Base-by-base conservation (phyloP, 2,113 vertebrate genomes). In the Narcine bancroftii region DNA sequence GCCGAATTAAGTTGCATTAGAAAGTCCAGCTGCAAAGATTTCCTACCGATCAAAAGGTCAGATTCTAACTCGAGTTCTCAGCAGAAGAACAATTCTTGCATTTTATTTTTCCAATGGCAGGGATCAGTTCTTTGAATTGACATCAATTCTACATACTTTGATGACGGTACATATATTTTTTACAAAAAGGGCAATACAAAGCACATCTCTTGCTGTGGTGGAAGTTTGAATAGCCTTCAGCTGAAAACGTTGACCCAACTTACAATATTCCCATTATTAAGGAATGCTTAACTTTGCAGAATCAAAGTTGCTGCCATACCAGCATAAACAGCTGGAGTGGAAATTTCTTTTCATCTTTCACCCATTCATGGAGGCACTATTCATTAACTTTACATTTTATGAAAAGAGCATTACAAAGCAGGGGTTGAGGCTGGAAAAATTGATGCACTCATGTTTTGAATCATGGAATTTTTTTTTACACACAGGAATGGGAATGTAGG, bases 241-340 rank as follows among this genome's bases (percentile, higher is more conserved):
- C 81, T 85, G 50, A 85, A 60, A 85, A 69, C 13, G 81, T 10
- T 85, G 56, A 53, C 6, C 53, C 33, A 4, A 36, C 33, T 21
- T 60, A 87, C 81, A 87, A n/a, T 87, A 87, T 39, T 36, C 53
- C 81, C 56, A 17, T 85, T 85, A 36, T 87, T 87, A n/a, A 19
- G 53, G 81, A 24, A 60, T 87, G 56, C 19, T 87, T 63, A 60
- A 63, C 53, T 60, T 56, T 63, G 81, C 53, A 60, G 81, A 87
- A 87, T 87, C n/a, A 87, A 60, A 87, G 81, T 53, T 87, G 53
- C 33, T 60, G 60, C 53, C 36, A 60, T 87, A 87, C 81, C 81
- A 63, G 81, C 2, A 36, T 87, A 36, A 60, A 60, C 81, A 87
- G 81, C 81, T 87, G 81, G 53, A 60, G 1, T 87, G 81, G 81